Evolutionary conservation across 2,113 vertebrate genomes (phyloP), one percentile per base, ranked within the genome.

Genomic region (Rhea americana): DNA sequence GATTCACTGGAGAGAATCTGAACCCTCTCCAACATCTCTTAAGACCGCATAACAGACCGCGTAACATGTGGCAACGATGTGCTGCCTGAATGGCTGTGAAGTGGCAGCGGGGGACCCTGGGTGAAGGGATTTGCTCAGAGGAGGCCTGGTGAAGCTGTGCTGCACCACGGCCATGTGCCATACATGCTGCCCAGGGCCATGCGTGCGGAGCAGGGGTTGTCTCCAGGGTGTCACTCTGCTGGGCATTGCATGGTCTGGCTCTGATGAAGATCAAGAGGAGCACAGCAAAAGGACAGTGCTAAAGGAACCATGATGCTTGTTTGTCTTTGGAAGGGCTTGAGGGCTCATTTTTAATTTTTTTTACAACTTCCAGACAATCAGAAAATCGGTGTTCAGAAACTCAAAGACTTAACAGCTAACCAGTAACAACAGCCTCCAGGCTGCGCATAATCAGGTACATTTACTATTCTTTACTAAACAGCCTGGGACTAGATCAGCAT

Each of bases 381-480:
- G 65, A 83, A 93, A 90, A 87, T 80, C 50, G 51, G 12, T 56
- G 41, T 62, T 62, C 18, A 79, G 67, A 63, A 85, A 74, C n/a
- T 28, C 16, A 4, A 20, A 81, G 72, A 20, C 16, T 73, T n/a
- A 47, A 85, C 59, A 89, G 30, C 26, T 50, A 24, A 51, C 11
- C 17, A 14, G 28, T 43, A 39, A 22, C 65, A 91, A 20, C 1
- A 61, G 66, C 48, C 81, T 45, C 28, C 56, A 55, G 90, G 65
- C 58, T 90, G 77, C 2, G 2, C 62, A 48, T 20, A 78, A 58
- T 82, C 90, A 88, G 87, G 89, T 82, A 68, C 70, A 39, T 86
- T 87, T 82, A 51, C 62, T 87, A 61, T 85, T 81, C 75, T 87
- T 65, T 72, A 20, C 39, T 85, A 82, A 70, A 75, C 39, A 78